Percentiles rank a stretch among this genome's conserved stretches.
Conservation (phyloP, 2,113 vertebrate species). For the Fregata magnificens region DNA sequence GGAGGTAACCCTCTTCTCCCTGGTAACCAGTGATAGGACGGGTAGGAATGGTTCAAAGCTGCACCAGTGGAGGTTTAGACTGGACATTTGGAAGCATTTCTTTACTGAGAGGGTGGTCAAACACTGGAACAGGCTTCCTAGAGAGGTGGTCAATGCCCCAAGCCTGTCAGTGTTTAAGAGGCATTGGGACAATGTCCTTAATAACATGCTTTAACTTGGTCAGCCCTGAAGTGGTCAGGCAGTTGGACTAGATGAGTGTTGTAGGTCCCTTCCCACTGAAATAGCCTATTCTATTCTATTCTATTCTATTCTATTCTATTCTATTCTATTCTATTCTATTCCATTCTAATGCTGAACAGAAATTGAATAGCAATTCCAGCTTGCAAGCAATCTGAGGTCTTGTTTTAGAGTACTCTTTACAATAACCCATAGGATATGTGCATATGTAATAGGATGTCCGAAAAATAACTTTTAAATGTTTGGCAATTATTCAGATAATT, state of each 20-base stretch:
- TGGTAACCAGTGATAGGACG: neutral
- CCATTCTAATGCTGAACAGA: neutral
- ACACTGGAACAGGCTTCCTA: neutral
- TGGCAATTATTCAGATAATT: conserved; percentile 15
- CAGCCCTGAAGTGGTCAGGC: neutral
- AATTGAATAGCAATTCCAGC: neutral
- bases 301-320: no score
- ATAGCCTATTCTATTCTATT: neutral
- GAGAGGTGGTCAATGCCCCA: neutral
- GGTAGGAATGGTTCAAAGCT: neutral
- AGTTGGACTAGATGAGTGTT: neutral
- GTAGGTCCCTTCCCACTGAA: neutral
- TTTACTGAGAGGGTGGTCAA: neutral
- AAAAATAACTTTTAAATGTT: neutral
- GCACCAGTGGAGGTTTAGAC: neutral
- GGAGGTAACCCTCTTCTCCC: neutral
- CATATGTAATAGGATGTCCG: neutral
- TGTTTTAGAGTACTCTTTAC: neutral
- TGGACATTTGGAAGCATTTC: neutral
- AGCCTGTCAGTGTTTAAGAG: neutral
- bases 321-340: neutral
- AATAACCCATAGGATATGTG: neutral
- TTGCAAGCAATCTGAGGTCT: neutral
- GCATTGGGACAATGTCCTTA: neutral
- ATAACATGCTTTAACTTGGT: neutral